These are phyloP conservation scores for Rousettus madagascariensis DNA, from an alignment of 2,797 vertebrate species.

Conservation along the genomic window DNA sequence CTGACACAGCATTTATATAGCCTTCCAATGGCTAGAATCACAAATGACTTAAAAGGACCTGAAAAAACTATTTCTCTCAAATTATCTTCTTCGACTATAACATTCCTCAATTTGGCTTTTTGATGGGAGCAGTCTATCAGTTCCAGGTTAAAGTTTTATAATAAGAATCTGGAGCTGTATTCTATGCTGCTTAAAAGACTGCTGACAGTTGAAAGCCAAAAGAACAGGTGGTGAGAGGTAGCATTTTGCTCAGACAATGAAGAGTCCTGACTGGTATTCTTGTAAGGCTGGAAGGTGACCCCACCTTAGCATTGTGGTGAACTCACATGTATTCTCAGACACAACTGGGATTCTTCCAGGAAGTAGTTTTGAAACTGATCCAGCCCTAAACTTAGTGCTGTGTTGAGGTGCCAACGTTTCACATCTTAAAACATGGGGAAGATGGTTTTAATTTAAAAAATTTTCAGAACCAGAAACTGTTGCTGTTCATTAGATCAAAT, in stretches of 20 bases:
- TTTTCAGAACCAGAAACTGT: not conserved
- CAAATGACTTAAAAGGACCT: not conserved
- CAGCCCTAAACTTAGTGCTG: not conserved
- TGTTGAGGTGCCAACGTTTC: not conserved
- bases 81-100: not conserved
- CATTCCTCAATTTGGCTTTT: not conserved
- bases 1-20: not conserved
- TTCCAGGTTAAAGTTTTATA: not conserved
- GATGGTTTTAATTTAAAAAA: not conserved
- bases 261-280: not conserved
- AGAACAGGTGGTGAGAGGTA: not conserved
- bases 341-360: not conserved
- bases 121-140: not conserved
- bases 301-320: not conserved
- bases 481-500: not conserved
- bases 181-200: not conserved
- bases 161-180: not conserved
- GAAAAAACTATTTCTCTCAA: not conserved
- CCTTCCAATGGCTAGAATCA: not conserved
- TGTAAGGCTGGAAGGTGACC: not conserved
- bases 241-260: not conserved
- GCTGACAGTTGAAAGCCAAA: not conserved
- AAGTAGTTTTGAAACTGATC: not conserved
- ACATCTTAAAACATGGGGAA: not conserved
- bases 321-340: not conserved